Base-by-base conservation (phyloP, 2,888 invertebrate species). In the Pterostichus niger region DNA sequence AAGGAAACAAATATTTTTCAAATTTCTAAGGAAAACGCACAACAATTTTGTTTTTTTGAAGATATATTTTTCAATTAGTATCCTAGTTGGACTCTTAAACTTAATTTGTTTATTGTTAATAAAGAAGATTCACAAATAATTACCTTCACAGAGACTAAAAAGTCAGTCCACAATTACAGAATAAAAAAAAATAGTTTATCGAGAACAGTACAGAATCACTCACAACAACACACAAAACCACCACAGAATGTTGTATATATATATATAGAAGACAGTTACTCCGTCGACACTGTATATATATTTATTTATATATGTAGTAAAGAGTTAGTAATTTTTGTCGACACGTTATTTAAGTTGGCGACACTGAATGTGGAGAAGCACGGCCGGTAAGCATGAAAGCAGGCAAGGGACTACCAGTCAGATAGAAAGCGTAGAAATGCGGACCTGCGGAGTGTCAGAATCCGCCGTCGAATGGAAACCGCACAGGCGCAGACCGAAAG, bases 371-470 rank as follows among this genome's bases (percentile, higher is more conserved):
- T 71, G 68, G 40, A 56, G 56, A 71, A 71, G 68, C 68, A 71
- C 68, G 68, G 68, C 68, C 68, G 68, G 68, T 71, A 71, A 71
- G 68, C 68, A 71, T 71, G 68, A 71, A 71, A 71, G 68, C 68
- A 71, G 68, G 68, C 68, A 71, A 71, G 68, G 68, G 68, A 71
- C 68, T 71, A 15, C 56, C 24, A 56, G 15, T 56, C 56, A 17
- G 17, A 56, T 56, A 56, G 56, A 56, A 56, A 56, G 56, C 56
- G 68, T 44, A 40, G 68, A 71, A 56, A 56, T 56, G 56, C 44
- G 17, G 44, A 13, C 9, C 15, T 13, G 35, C 64, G 31, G 35
- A 13, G 44, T 35, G 64, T n/a, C 40, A 64, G 7, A 71, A 3
- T 17, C 24, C 6, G 46, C 44, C 49, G 68, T n/a, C n/a, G 44